Evolutionary conservation across 2,113 vertebrate genomes (phyloP), one percentile per base, ranked within the genome.

Genomic region (Aegotheles bennettii): DNA sequence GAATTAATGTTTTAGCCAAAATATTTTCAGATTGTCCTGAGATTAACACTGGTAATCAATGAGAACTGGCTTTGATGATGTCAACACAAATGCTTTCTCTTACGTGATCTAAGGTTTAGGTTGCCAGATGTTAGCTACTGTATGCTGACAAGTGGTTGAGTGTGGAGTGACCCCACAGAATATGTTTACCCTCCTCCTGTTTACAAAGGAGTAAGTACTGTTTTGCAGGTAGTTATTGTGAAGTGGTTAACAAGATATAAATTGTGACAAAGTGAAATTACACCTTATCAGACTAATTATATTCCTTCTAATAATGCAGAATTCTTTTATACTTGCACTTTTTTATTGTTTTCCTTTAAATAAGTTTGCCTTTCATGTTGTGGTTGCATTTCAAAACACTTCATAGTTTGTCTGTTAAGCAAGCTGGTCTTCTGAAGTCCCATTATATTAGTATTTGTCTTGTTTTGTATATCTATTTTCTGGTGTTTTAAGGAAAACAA

Each of bases 1-100:
- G 50, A 87, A 81, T 96, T 90, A 83, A 86, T 93, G 59, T n/a
- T 89, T 64, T 45, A 73, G 16, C 13, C 70, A 42, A 84, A 64
- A 43, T 93, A 91, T 95, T 96, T 96, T 95, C 38, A 82, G n/a
- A n/a, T 60, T 83, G 10, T 80, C 40, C 20, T 78, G 67, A 33
- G 28, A 67, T 53, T 7, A 89, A 43, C 9, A 3, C 25, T 80
- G 40, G 33, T 19, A 9, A 87, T 92, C 8, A 0, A 53, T 50
- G 45, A 87, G 51, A 90, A 35, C 54, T 71, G 33, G 0, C 75
- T 89, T 91, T 80, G 40, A 43, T 85, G 8, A 38, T 48, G 20
- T 81, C 1, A 1, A 48, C 13, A 77, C 7, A 90, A 82, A 63
- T 1, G 6, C 4, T 68, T 87, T 78, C 21, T 71, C 33, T 91